Percentiles rank a stretch among this genome's conserved stretches.
phyloP scores from a whole-genome alignment of 92 coral and sea anemone genomes.

The Porites rus region DNA sequence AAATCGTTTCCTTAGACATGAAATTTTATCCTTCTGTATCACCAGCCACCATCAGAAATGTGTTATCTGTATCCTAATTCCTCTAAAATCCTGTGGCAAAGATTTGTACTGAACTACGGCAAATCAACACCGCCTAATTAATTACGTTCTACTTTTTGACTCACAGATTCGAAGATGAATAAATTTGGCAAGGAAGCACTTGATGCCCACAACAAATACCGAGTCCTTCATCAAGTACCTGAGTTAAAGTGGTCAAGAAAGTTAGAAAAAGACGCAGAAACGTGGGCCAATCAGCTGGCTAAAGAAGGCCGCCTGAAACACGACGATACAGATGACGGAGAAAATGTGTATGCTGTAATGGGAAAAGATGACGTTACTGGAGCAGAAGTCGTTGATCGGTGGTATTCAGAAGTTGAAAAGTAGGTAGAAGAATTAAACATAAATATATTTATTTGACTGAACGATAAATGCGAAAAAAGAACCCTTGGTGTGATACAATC shows the following conservation, averaged over 20 bases:
- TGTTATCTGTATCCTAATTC: too few species aligned
- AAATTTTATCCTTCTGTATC: too few species aligned
- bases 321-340: slow-evolving; percentile 84
- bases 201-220: slow-evolving; percentile 82
- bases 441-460: too few species aligned
- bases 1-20: too few species aligned
- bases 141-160: neutral
- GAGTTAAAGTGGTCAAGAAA: slow-evolving; percentile 81
- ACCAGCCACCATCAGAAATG: too few species aligned
- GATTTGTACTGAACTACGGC: neutral
- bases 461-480: too few species aligned
- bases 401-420: slow-evolving; percentile 86
- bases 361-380: slow-evolving; percentile 74
- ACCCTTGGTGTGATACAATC: too few species aligned
- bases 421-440: slow-evolving; percentile 7
- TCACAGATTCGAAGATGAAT: slow-evolving; percentile 38
- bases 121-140: neutral
- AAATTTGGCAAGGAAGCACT: slow-evolving; percentile 70
- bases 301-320: slow-evolving; percentile 75
- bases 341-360: slow-evolving; percentile 75
- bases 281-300: slow-evolving; percentile 93
- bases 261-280: slow-evolving; percentile 89
- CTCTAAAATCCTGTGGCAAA: too few species aligned
- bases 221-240: slow-evolving; percentile 81
- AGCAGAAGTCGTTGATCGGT: slow-evolving; percentile 75